These are phyloP conservation scores for Oncorhynchus keta DNA, from an alignment of 2,113 vertebrate genomes.

Conservation along the genomic window DNA sequence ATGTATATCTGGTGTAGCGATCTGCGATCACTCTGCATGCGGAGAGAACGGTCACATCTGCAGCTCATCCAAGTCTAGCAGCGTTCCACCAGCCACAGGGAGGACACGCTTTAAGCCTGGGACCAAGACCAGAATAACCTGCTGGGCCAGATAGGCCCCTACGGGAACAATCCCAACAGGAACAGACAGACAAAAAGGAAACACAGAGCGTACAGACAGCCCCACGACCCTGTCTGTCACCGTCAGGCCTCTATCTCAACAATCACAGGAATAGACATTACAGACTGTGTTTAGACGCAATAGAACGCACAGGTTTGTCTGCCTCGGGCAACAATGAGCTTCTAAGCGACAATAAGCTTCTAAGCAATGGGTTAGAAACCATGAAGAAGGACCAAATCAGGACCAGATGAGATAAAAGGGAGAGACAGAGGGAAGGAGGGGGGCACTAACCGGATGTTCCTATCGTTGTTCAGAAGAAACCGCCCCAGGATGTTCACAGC, in stretches of 20 bases:
- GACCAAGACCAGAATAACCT: conserved; percentile 39
- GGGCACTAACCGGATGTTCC: conserved; percentile 83
- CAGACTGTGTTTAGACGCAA: no score
- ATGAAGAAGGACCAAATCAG: conserved; percentile 23
- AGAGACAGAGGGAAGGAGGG: no score
- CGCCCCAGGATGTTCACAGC: conserved; percentile 89
- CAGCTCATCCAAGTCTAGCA: not conserved
- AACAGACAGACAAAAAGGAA: not conserved
- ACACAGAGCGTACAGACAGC: not conserved
- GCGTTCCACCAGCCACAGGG: not conserved
- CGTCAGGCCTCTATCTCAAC: no score
- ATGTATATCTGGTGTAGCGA: not conserved
- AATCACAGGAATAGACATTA: no score
- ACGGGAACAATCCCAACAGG: conserved; percentile 27
- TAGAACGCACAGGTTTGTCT: not conserved
- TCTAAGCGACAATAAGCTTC: not conserved
- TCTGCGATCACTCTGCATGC: no score
- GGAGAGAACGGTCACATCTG: not conserved
- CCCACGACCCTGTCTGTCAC: no score
- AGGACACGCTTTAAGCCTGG: not conserved
- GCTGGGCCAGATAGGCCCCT: conserved; percentile 20
- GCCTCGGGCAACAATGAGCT: conserved; percentile 2
- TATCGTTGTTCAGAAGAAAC: conserved; percentile 88
- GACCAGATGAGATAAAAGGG: conserved; percentile 1
- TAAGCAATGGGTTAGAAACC: conserved; percentile 21